phyloP scores from a whole-genome alignment of 92 coral and sea anemone genomes.

The Heliopora coerulea region DNA sequence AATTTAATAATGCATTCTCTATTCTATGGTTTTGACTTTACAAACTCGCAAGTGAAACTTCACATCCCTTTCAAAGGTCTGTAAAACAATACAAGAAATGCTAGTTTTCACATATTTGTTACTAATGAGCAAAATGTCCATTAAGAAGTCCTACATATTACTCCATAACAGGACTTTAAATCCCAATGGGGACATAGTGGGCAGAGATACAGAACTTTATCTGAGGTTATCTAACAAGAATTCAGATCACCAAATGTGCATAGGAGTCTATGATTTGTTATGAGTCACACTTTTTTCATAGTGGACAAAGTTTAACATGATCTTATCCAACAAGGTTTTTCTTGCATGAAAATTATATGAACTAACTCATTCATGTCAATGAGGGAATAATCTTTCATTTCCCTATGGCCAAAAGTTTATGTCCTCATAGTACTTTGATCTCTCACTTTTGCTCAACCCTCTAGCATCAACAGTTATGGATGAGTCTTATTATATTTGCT shows the following conservation, averaged over 20 bases:
- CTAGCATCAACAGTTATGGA: slow-evolving; percentile 80
- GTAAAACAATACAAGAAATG: slow-evolving; percentile 17
- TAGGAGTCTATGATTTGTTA: no score
- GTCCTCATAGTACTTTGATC: slow-evolving; percentile 45
- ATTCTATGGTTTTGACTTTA: slow-evolving; percentile 56
- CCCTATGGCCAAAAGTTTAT: slow-evolving; percentile 52
- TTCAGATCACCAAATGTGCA: no score
- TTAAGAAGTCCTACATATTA: no score
- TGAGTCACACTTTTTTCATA: no score
- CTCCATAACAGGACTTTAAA: no score
- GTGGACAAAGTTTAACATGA: no score
- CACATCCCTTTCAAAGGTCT: slow-evolving; percentile 67
- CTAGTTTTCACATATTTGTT: no score
- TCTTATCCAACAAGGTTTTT: not conserved
- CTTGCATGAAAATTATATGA: not conserved
- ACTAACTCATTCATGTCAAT: slow-evolving; percentile 63
- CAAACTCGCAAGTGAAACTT: slow-evolving; percentile 64
- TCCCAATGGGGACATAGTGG: no score
- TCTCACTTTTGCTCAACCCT: slow-evolving; percentile 51
- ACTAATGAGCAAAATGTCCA: no score
- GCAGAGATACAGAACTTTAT: no score
- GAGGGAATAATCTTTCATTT: slow-evolving; percentile 18
- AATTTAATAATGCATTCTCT: slow-evolving; percentile 48
- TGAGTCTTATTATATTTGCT: slow-evolving; percentile 45
- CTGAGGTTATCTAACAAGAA: no score